Conservation (phyloP, 1,140 invertebrate genomes). For the Riptortus pedestris region DNA sequence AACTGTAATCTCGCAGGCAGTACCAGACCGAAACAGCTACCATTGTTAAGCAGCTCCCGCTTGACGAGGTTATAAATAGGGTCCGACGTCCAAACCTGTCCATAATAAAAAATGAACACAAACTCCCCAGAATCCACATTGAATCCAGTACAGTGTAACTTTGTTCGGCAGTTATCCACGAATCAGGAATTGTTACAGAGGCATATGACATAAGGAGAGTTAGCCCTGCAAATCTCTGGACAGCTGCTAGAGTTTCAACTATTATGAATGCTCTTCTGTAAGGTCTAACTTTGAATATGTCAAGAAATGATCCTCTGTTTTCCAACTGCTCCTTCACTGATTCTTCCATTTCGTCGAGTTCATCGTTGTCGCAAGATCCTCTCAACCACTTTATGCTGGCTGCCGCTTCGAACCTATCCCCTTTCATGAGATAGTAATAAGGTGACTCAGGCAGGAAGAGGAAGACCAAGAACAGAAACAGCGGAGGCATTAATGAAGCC, state of each 20-base stretch:
- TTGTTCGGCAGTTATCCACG: constrained; percentile 9
- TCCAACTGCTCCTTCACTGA: constrained; percentile 23
- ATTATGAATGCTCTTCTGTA: constrained; percentile 50
- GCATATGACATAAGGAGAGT: constrained; percentile 63
- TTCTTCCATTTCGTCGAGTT: constrained; percentile 28
- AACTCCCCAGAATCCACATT: constrained; percentile 37
- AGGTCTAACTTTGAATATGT: constrained; percentile 22
- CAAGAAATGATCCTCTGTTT: constrained; percentile 20
- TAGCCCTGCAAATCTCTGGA: constrained; percentile 66
- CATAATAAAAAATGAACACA: constrained; percentile 33
- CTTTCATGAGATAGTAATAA: constrained; percentile 51
- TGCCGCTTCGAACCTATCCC: constrained; percentile 50
- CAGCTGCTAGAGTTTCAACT: constrained; percentile 50
- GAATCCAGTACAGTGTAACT: constrained; percentile 14
- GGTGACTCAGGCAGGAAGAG: constrained; percentile 73
- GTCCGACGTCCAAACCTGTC: constrained; percentile 37
- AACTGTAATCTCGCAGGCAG: constrained; percentile 15
- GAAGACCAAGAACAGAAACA: constrained; percentile 54
- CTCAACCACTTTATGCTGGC: constrained; percentile 55
- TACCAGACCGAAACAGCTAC: constrained; percentile 30
- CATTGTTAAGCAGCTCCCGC: constrained; percentile 27
- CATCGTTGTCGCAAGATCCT: constrained; percentile 19
- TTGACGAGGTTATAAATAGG: constrained; percentile 37
- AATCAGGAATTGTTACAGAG: constrained; percentile 55
- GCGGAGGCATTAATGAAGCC: constrained; percentile 48